phyloP scores from a whole-genome alignment of 2,797 vertebrate species.

The Apodemus agrarius region DNA sequence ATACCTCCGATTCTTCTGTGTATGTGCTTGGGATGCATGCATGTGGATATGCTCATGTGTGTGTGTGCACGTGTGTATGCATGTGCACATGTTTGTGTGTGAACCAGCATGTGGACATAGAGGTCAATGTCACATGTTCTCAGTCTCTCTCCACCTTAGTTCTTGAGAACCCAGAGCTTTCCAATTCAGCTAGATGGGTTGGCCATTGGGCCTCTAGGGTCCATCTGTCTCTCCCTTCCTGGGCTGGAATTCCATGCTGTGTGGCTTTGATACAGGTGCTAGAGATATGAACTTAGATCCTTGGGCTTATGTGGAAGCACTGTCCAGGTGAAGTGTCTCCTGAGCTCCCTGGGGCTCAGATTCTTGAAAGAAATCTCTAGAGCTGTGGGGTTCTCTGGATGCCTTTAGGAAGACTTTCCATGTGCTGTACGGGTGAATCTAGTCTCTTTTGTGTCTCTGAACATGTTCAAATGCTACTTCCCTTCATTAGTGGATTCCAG shows the following conservation, averaged over 20 bases:
- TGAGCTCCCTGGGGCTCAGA: neutral
- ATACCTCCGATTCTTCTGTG: neutral
- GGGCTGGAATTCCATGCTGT: neutral
- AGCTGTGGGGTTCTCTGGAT: neutral
- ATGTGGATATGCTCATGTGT: neutral
- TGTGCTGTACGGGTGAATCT: neutral
- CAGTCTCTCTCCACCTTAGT: neutral
- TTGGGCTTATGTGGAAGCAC: too few relatives aligned
- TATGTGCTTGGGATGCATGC: neutral
- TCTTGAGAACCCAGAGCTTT: neutral
- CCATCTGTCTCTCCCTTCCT: too few relatives aligned
- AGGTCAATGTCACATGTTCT: neutral
- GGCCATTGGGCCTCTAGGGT: neutral
- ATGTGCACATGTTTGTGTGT: neutral
- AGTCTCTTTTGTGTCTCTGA: conserved; percentile 22
- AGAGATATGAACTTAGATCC: neutral
- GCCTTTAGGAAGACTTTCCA: conserved; percentile 16
- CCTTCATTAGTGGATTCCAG: neutral
- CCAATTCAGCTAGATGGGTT: neutral
- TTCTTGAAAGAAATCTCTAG: neutral
- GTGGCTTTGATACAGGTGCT: neutral
- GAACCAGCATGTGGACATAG: neutral
- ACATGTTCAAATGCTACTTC: conserved; percentile 38
- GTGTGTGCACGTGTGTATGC: neutral
- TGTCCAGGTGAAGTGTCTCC: neutral